Evolutionary conservation across 2,888 invertebrate species (phyloP).

Genomic region (Silvanus unidentatus): DNA sequence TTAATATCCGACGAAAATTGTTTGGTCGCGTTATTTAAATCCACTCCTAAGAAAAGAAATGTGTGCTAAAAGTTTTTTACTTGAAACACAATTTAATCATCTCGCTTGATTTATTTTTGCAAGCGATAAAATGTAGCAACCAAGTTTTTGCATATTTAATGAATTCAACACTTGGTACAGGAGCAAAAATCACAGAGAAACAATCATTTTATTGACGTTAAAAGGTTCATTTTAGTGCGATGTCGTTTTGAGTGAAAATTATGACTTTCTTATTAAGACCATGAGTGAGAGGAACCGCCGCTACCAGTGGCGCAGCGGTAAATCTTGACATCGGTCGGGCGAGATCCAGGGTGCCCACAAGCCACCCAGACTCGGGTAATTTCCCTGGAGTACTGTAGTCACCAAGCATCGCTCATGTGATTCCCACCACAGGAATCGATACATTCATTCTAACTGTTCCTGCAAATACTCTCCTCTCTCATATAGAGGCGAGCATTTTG

Average conservation of each 20-base stretch:
- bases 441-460: slow-evolving; percentile 11
- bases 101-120: too few relatives aligned
- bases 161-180: too few relatives aligned
- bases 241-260: slow-evolving; percentile 23
- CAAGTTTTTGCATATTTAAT: too few relatives aligned
- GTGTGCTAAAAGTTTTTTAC: too few relatives aligned
- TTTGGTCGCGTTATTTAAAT: not conserved
- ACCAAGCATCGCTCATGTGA: slow-evolving; percentile 33
- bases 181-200: too few relatives aligned
- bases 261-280: slow-evolving; percentile 30
- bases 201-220: too few relatives aligned
- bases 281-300: slow-evolving; percentile 20
- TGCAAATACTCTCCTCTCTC: not conserved
- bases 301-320: slow-evolving; percentile 30
- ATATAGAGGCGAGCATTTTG: not conserved
- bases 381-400: slow-evolving; percentile 39
- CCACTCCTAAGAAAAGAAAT: too few relatives aligned
- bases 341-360: slow-evolving; percentile 26
- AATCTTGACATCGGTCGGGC: slow-evolving; percentile 29
- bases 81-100: too few relatives aligned
- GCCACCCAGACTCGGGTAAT: slow-evolving; percentile 33
- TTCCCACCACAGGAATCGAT: slow-evolving; percentile 29
- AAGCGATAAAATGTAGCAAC: too few relatives aligned
- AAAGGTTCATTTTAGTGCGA: too few relatives aligned
- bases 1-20: not conserved